Percentiles rank a stretch among this genome's conserved stretches.
Evolutionary conservation across 2,113 vertebrate species (phyloP).

Genomic region (Pardalotus punctatus): DNA sequence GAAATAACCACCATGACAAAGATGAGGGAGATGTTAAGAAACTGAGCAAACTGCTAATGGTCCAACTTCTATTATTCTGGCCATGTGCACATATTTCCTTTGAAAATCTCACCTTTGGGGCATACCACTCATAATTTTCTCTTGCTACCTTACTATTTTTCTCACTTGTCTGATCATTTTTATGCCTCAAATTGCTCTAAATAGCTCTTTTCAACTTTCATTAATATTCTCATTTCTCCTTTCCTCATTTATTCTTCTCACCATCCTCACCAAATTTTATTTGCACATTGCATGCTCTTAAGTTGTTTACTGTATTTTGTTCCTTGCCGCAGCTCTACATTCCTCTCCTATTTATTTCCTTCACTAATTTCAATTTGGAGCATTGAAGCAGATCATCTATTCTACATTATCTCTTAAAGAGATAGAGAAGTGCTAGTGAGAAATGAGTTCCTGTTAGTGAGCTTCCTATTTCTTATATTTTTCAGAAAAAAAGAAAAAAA

Average conservation of each 20-base stretch:
- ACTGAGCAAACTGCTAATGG: not conserved
- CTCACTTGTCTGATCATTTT: not conserved
- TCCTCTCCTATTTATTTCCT: not conserved
- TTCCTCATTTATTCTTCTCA: not conserved
- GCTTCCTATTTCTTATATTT: not conserved
- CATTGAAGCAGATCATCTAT: not conserved
- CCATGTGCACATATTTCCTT: not conserved
- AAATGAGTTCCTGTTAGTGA: too few species aligned
- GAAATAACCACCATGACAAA: not conserved
- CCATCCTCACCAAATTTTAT: not conserved
- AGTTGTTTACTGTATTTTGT: not conserved
- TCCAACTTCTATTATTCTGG: not conserved
- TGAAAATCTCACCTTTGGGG: constrained; percentile 27
- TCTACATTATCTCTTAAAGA: not conserved
- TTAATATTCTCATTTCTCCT: not conserved
- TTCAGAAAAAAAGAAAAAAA: not conserved
- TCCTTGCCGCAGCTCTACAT: not conserved
- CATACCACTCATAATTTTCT: not conserved
- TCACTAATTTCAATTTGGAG: not conserved
- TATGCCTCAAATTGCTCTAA: not conserved
- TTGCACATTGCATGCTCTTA: not conserved
- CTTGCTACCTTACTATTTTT: not conserved
- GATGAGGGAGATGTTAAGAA: not conserved
- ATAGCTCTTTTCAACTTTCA: not conserved
- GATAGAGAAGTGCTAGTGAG: not conserved